Evolutionary conservation across 2,113 vertebrate species (phyloP).

Genomic region (Rhea pennata): DNA sequence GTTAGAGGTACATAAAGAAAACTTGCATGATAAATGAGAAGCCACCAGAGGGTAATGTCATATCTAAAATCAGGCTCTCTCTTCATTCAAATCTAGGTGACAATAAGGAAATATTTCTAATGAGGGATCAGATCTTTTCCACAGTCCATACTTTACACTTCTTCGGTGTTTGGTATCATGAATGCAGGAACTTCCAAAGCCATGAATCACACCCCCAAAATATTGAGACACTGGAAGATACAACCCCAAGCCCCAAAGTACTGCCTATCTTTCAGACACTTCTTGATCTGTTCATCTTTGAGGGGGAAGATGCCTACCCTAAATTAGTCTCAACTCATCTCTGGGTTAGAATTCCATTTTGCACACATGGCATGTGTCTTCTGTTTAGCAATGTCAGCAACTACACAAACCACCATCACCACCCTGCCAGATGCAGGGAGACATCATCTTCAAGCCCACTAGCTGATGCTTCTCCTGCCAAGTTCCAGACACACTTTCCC

Average conservation of each 20-base stretch:
- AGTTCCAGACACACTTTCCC: neutral
- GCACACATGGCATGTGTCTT: neutral
- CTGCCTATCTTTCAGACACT: neutral
- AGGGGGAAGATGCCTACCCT: neutral
- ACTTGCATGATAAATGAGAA: neutral
- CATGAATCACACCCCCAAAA: neutral
- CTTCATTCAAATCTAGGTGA: neutral
- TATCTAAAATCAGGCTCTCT: neutral
- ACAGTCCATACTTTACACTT: neutral
- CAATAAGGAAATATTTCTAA: neutral
- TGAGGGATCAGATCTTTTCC: neutral
- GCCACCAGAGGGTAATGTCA: accelerated
- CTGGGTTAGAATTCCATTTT: neutral
- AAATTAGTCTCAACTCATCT: neutral
- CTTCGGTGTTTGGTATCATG: neutral
- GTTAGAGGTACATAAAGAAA: neutral
- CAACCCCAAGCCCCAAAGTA: accelerated
- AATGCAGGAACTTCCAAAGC: neutral
- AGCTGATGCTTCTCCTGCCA: neutral
- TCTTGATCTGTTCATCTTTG: neutral
- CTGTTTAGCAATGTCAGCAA: neutral
- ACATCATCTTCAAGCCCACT: neutral
- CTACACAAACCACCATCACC: accelerated
- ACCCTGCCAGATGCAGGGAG: neutral
- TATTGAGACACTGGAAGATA: neutral